phyloP scores from a whole-genome alignment of 2,797 vertebrate genomes.

The Notolabrus celidotus region DNA sequence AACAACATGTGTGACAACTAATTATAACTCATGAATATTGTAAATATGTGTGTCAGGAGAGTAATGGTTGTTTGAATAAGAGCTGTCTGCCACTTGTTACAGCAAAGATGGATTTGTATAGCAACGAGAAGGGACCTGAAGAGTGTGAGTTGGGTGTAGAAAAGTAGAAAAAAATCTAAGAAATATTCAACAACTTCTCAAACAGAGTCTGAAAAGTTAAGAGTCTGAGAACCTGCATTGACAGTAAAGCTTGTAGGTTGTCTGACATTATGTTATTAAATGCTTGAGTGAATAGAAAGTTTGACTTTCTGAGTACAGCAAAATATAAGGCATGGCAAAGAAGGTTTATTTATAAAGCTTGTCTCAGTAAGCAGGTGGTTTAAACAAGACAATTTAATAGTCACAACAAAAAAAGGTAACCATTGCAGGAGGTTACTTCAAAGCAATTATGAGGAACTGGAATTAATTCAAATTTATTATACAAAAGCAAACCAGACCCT shows the following conservation, averaged over 20 bases:
- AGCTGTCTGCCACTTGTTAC: conserved; percentile 59
- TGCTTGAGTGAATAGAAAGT: too few species aligned
- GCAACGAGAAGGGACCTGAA: neutral
- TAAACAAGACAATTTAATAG: too few species aligned
- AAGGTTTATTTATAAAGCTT: too few species aligned
- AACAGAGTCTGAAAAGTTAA: neutral
- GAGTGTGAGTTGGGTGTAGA: neutral
- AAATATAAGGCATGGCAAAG: too few species aligned
- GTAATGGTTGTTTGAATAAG: conserved; percentile 61
- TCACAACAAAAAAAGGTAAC: too few species aligned
- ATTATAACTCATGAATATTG: conserved; percentile 78
- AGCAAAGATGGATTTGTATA: conserved; percentile 41
- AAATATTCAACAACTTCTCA: neutral
- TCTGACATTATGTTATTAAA: too few species aligned
- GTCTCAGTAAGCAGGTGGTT: too few species aligned
- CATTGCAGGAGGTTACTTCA: too few species aligned
- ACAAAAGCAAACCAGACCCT: too few species aligned
- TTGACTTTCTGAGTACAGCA: too few species aligned
- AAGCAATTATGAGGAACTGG: too few species aligned
- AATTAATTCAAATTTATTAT: too few species aligned
- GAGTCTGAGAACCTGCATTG: neutral
- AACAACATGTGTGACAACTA: conserved; percentile 77
- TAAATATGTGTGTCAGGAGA: conserved; percentile 63
- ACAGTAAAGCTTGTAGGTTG: neutral
- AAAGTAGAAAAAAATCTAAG: neutral